Evolutionary conservation across 2,888 invertebrate species (phyloP).

Genomic region (Netelia melanura): DNA sequence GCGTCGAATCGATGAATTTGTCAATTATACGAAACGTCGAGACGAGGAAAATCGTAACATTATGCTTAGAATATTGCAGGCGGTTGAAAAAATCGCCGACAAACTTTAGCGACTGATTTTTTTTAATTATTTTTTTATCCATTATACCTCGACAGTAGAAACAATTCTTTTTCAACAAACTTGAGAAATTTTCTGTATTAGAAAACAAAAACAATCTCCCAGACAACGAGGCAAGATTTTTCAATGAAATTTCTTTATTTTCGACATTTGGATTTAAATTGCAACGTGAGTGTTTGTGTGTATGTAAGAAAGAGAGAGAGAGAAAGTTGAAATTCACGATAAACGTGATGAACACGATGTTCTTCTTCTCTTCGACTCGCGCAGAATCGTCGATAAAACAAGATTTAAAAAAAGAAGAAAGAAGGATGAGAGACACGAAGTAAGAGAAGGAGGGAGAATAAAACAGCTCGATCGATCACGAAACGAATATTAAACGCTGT

Average conservation of each 20-base stretch:
- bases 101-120: constrained; percentile 69
- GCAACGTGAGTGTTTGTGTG: not conserved
- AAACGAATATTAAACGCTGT: constrained; percentile 73
- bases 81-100: constrained; percentile 77
- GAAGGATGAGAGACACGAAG: constrained; percentile 27
- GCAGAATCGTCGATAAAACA: constrained; percentile 4
- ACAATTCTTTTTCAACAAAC: constrained; percentile 3
- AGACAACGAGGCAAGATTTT: not conserved
- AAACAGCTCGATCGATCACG: constrained; percentile 68
- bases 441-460: constrained; percentile 54
- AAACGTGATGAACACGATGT: constrained; percentile 35
- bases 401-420: not conserved
- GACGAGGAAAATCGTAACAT: constrained; percentile 79
- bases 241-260: not conserved
- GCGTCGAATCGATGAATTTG: constrained; percentile 77
- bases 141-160: not conserved
- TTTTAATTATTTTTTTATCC: constrained; percentile 1
- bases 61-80: constrained; percentile 76
- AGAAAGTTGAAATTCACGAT: constrained; percentile 20
- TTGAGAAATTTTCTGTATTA: constrained; percentile 1
- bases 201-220: not conserved
- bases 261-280: not conserved
- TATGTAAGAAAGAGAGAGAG: too few species aligned
- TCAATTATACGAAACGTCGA: constrained; percentile 78
- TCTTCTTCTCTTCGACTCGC: constrained; percentile 21